Percentiles rank a stretch among this genome's conserved stretches.
Evolutionary conservation across 1,140 invertebrate genomes (phyloP).

Genomic region (honey bee (Apis mellifera)): Amel_HAv3.1 CM009935.2:13769001-13769500

Average conservation of each 20-base stretch:
- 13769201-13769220: slow-evolving; percentile 43
- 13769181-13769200: slow-evolving; percentile 16
- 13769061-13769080: neutral
- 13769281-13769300: slow-evolving; percentile 78
- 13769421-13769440: slow-evolving; percentile 9
- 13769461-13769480: neutral
- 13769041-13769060: neutral
- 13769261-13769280: slow-evolving; percentile 69
- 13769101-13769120: too few relatives aligned
- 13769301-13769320: slow-evolving; percentile 74
- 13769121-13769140: too few relatives aligned
- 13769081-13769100: neutral
- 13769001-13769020: neutral
- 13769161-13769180: neutral
- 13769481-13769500: neutral
- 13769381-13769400: slow-evolving; percentile 53
- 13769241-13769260: slow-evolving; percentile 61
- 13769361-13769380: slow-evolving; percentile 57
- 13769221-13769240: slow-evolving; percentile 45
- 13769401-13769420: slow-evolving; percentile 59
- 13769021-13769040: neutral
- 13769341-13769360: slow-evolving; percentile 18
- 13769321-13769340: slow-evolving; percentile 32
- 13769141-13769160: neutral
- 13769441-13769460: neutral